Base-by-base conservation (phyloP, 2,797 vertebrate genomes). In the Melanotaenia boesemani region DNA sequence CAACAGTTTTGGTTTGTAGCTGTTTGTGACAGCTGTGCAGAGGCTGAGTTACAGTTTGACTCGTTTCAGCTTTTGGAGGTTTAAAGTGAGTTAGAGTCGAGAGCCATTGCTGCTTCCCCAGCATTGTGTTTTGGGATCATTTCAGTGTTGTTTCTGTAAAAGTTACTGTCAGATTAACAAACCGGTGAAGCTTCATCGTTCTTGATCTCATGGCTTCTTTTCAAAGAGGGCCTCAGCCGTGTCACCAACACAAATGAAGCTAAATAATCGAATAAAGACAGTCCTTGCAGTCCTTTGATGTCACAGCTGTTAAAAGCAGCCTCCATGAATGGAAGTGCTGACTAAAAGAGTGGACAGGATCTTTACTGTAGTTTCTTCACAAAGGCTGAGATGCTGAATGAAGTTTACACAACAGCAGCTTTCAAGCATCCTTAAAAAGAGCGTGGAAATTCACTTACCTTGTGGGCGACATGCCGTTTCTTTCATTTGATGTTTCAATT, bases 321-420 rank as follows among this genome's bases (percentile, higher is more conserved):
- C 65, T 56, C 12, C 55, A 20, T 41, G 52, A 41, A 39, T 15
- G 50, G 9, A 52, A 52, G 50, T 12, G 50, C 50, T n/a, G n/a
- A 10, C 8, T 24, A 2, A 22, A 22, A 46, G 22, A 52, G n/a
- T 52, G 50, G n/a, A 52, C 20, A 12, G 10, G 50, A 12, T 52
- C n/a, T 22, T 52, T 52, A 8, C n/a, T n/a, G n/a, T 48, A 20
- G 18, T 48, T 48, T 48, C 46, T 48, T 13, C 0, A n/a, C 52
- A 63, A 57, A 34, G 39, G 48, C 28, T 4, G 28, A 58, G 37
- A 64, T 2, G 12, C 37, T 22, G 50, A 34, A 9, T 57, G 8
- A 46, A 16, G 54, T 52, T 44, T 56, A 36, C 52, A 69, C 30
- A 52, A 32, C 61, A 62, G 20, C 9, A 9, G 57, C 63, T 80